These are phyloP conservation scores for Todiramphus chloris DNA, from an alignment of 2,113 vertebrate genomes.

Conservation along the genomic window DNA sequence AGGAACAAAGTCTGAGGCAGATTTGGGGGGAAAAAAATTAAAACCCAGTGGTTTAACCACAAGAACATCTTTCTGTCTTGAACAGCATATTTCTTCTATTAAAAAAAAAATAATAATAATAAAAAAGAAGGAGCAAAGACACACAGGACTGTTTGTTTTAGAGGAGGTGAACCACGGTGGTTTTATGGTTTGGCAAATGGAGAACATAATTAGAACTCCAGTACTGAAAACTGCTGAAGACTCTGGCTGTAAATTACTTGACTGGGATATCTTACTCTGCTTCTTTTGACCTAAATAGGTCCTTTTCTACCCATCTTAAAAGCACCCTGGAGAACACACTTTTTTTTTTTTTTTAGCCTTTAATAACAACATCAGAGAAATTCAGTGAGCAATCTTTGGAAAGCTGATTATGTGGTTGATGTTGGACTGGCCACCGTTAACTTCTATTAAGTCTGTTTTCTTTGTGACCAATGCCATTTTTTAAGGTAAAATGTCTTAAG, in stretches of 20 bases:
- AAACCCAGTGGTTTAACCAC: not conserved
- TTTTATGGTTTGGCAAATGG: conserved; percentile 49
- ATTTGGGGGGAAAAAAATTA: not conserved
- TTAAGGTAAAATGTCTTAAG: not conserved
- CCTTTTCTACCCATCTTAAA: not conserved
- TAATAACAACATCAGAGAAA: not conserved
- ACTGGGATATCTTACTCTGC: not conserved
- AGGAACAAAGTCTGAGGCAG: not conserved
- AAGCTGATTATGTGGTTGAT: not conserved
- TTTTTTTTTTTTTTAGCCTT: not conserved
- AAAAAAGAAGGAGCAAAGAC: not conserved
- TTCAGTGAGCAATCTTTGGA: not conserved
- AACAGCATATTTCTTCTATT: not conserved
- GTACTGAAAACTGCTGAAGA: not conserved
- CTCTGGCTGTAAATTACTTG: conserved; percentile 5
- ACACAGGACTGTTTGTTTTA: not conserved
- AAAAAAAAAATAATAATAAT: not conserved
- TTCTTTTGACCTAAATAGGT: not conserved
- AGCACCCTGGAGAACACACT: not conserved
- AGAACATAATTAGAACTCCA: not conserved
- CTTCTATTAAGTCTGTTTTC: not conserved
- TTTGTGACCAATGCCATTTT: not conserved
- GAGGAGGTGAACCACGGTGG: not conserved
- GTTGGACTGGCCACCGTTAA: not conserved
- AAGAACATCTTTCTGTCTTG: conserved; percentile 24